Conservation (phyloP, 2,113 vertebrate species). For the Coreoperca whiteheadi region DNA sequence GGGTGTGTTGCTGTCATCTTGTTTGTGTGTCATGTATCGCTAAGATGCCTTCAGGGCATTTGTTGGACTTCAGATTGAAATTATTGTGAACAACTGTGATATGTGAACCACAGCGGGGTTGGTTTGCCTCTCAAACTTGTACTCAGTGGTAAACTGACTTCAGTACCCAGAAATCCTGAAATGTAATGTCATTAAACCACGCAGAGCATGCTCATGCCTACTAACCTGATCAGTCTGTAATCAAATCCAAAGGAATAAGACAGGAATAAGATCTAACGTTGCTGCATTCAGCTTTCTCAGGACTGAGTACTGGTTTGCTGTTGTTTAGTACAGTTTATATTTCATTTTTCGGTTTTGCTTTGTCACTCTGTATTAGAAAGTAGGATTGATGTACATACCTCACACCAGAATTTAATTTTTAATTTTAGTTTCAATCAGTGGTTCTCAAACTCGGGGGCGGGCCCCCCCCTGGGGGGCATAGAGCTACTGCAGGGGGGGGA, state of each 20-base stretch:
- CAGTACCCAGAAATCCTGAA: slow-evolving; percentile 3
- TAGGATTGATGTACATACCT: background rate
- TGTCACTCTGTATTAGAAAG: background rate
- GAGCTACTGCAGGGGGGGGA: too few relatives aligned
- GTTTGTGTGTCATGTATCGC: background rate
- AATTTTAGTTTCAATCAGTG: too few relatives aligned
- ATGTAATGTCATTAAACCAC: slow-evolving; percentile 13
- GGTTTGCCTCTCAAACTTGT: background rate
- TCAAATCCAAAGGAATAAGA: background rate
- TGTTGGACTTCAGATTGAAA: too few relatives aligned
- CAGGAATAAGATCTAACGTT: background rate
- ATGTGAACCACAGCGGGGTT: background rate
- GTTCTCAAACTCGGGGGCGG: too few relatives aligned
- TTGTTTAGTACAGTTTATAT: background rate
- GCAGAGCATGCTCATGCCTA: background rate
- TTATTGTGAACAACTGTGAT: too few relatives aligned
- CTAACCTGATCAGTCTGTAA: slow-evolving; percentile 16
- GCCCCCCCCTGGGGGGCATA: too few relatives aligned
- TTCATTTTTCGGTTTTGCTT: background rate
- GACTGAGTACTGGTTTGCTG: background rate
- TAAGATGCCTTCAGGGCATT: background rate
- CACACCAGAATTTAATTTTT: background rate
- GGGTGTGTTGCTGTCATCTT: background rate
- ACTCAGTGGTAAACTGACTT: background rate
- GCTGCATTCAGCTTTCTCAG: slow-evolving; percentile 1